A percentile compares a stretch with the other conserved stretches of the same genome.
Conservation (phyloP, 2,113 vertebrate species). For the Stegostoma tigrinum region DNA sequence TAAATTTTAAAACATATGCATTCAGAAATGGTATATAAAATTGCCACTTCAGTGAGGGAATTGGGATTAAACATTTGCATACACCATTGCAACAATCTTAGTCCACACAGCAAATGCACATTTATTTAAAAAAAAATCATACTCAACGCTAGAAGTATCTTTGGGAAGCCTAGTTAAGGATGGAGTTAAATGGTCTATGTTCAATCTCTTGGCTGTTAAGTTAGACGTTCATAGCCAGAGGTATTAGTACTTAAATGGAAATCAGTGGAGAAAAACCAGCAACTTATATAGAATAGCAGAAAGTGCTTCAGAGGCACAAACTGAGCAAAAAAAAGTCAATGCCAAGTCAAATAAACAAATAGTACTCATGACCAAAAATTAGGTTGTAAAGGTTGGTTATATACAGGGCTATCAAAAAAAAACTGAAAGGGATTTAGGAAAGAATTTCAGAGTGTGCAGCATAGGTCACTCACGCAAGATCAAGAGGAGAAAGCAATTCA, state of each 20-base stretch:
- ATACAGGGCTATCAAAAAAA: background rate
- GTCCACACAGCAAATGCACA: background rate
- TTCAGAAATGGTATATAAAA: slow-evolving; percentile 18
- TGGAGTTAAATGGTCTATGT: background rate
- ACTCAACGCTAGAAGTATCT: background rate
- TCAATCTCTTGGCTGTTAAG: background rate
- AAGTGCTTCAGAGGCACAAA: background rate
- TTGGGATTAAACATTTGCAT: background rate
- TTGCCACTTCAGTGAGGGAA: background rate
- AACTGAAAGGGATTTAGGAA: background rate
- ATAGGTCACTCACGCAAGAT: background rate
- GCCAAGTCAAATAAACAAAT: background rate
- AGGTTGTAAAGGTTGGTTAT: background rate
- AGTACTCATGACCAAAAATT: background rate
- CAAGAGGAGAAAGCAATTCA: background rate
- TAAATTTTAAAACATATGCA: background rate
- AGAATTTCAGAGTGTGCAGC: background rate
- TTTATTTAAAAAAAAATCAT: background rate
- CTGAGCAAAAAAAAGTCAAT: background rate
- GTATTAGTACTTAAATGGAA: background rate
- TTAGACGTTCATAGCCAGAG: background rate
- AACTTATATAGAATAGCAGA: background rate
- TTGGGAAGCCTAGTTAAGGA: background rate
- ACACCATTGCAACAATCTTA: background rate
- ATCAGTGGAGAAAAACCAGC: background rate